Conservation (phyloP, 2,113 vertebrate species). For the Pantherophis guttatus region DNA sequence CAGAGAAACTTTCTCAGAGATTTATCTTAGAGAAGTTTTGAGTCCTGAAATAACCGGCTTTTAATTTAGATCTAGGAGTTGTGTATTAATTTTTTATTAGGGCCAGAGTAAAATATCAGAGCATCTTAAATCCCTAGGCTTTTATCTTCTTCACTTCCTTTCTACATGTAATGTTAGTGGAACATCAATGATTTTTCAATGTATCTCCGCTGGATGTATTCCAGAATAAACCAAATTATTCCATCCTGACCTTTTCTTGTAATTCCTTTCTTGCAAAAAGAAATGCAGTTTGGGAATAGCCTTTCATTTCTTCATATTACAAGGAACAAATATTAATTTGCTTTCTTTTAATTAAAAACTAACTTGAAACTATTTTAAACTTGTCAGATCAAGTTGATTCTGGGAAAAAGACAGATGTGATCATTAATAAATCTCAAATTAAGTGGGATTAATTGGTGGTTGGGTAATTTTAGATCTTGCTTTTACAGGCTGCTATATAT, state of each 20-base stretch:
- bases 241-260: not conserved
- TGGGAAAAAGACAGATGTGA: not conserved
- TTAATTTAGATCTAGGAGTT: not conserved
- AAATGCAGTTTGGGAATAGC: not conserved
- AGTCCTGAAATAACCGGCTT: constrained; percentile 17
- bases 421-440: not conserved
- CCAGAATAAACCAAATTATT: not conserved
- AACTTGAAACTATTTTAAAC: constrained; percentile 7
- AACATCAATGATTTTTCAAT: constrained; percentile 9
- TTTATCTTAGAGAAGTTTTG: constrained; percentile 1
- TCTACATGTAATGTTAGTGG: not conserved
- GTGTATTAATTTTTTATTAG: constrained; percentile 25
- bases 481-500: not conserved
- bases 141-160: constrained; percentile 3
- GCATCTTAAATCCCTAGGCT: not conserved
- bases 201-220: not conserved
- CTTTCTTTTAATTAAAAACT: constrained; percentile 41
- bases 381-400: not conserved
- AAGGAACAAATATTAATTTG: not conserved
- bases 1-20: constrained; percentile 18
- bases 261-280: not conserved
- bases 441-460: not conserved
- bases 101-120: constrained; percentile 17
- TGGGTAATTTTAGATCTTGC: not conserved
- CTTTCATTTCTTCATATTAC: not conserved